Base-by-base conservation (phyloP, 2,888 invertebrate genomes). In the Lysandra bellargus region DNA sequence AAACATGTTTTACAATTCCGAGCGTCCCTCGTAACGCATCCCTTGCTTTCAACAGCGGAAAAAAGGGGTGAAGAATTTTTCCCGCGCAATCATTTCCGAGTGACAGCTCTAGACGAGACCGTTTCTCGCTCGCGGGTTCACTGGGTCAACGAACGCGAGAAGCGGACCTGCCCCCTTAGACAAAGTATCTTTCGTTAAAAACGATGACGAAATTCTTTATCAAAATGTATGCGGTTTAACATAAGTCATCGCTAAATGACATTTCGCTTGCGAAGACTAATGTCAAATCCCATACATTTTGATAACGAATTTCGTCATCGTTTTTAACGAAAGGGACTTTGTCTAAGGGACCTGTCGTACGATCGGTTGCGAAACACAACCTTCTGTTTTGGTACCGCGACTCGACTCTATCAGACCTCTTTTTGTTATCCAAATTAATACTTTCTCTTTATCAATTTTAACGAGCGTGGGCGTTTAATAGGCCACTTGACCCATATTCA, bases 121-220 rank as follows among this genome's bases (percentile, higher is more conserved):
- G 82, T 84, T 85, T 85, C 85, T 84, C 84, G 85, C 84, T 40
- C 69, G 49, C 78, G 88, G 89, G 91, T 92, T 92, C 92, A 93
- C 87, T 93, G 84, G 93, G 93, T 92, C 92, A 92, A 90, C 89
- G 93, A 92, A 92, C 93, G 90, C 89, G 84, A 81, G 83, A 83
- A 82, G 84, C 87, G 84, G 88, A 92, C 90, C 23, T 23, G 23
- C 23, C 23, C 88, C 84, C 23, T 23, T 23, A 23, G 23, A 23
- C 23, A 23, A 23, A 23, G 23, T 23, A 0, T 0, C 23, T 23
- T 23, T 23, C 23, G 23, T 23, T 23, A 23, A 23, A 23, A 23
- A 23, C 23, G 23, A 23, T 23, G 23, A 23, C 23, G 23, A 23
- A 23, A 23, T 23, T 23, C 23, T 0, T 23, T 23, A 23, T 23